These are phyloP conservation scores for Phrynosoma blainvillii DNA, from an alignment of 2,113 vertebrate genomes.

Conservation along the genomic window DNA sequence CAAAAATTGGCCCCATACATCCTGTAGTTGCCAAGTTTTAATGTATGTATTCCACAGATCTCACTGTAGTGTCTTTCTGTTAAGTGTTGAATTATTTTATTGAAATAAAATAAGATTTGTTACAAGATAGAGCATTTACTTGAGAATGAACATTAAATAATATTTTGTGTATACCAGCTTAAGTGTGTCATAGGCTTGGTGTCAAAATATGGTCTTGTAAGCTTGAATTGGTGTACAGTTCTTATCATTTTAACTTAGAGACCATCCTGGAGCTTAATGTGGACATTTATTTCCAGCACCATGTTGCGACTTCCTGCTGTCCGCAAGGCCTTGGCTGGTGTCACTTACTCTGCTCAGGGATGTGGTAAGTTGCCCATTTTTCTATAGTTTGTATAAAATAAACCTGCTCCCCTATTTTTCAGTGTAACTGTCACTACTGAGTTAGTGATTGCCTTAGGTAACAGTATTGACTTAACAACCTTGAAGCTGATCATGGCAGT, in stretches of 20 bases:
- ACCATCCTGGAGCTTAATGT: neutral
- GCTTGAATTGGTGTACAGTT: too few species aligned
- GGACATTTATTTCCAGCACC: slow-evolving; percentile 66
- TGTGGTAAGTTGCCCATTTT: slow-evolving; percentile 76
- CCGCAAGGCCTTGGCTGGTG: slow-evolving; percentile 78
- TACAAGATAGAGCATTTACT: too few species aligned
- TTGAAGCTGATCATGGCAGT: neutral
- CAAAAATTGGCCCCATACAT: too few species aligned
- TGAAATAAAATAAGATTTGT: too few species aligned
- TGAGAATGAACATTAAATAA: too few species aligned
- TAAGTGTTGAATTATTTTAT: too few species aligned
- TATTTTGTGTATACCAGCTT: too few species aligned
- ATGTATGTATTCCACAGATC: too few species aligned
- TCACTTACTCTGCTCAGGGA: slow-evolving; percentile 71
- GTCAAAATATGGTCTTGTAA: too few species aligned
- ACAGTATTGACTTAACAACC: neutral
- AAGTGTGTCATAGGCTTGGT: too few species aligned
- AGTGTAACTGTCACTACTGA: neutral
- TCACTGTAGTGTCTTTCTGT: too few species aligned
- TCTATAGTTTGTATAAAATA: neutral
- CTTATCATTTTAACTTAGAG: neutral
- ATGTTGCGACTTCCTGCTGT: slow-evolving; percentile 87
- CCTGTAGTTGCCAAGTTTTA: too few species aligned
- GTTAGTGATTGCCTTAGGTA: neutral
- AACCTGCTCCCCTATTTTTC: neutral